Percentiles rank a stretch among this genome's conserved stretches.
Conservation (phyloP, 2,113 vertebrate species). For the Pluvialis apricaria region DNA sequence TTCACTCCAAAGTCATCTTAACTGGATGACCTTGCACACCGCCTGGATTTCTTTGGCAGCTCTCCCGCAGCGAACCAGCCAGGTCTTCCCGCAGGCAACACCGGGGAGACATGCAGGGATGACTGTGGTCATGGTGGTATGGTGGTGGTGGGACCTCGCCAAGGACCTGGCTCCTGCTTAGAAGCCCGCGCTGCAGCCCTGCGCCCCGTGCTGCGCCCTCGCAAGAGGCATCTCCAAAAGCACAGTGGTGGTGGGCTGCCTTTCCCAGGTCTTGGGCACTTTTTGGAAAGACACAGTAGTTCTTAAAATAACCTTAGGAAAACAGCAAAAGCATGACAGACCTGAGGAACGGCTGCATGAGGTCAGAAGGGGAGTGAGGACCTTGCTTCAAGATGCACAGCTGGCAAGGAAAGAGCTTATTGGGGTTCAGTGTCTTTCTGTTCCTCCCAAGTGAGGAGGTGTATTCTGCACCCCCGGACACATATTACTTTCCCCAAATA, state of each 20-base stretch:
- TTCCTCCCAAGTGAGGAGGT: not conserved
- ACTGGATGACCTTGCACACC: not conserved
- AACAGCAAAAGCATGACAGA: fast-evolving
- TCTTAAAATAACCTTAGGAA: not conserved
- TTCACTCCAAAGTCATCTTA: not conserved
- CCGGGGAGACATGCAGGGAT: not conserved
- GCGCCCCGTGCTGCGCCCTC: fast-evolving
- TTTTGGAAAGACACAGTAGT: not conserved
- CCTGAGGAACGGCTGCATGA: not conserved
- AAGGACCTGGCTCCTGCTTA: not conserved
- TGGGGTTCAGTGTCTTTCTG: not conserved
- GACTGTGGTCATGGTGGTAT: fast-evolving
- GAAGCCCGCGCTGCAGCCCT: not conserved
- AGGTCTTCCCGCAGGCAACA: not conserved
- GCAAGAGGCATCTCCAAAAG: not conserved
- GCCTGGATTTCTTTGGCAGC: not conserved
- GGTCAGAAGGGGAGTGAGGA: not conserved
- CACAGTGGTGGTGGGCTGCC: not conserved
- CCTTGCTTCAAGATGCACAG: not conserved
- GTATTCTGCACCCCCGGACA: not conserved
- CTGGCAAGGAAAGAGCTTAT: not conserved
- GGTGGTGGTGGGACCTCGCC: not conserved
- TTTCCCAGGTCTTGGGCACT: not conserved
- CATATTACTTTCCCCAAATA: fast-evolving
- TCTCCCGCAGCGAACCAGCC: not conserved